Evolutionary conservation across 2,113 vertebrate species (phyloP).

Genomic region (Tragulus kanchil): DNA sequence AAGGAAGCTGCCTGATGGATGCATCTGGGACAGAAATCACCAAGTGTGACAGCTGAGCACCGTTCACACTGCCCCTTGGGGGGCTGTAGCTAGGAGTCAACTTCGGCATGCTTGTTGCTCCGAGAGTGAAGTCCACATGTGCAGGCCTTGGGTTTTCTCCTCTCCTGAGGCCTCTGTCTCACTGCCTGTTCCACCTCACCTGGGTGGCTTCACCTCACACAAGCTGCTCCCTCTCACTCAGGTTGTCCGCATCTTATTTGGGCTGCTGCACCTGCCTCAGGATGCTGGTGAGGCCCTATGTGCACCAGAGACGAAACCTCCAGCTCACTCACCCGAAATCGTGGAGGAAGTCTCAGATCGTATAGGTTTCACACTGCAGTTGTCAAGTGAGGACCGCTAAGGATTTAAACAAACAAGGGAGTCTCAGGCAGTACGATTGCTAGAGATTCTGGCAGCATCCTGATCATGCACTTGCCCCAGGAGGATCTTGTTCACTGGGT

Average conservation of each 20-base stretch:
- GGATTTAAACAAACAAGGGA: neutral
- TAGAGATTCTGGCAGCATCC: neutral
- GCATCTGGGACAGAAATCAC: neutral
- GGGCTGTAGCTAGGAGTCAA: neutral
- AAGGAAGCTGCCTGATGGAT: neutral
- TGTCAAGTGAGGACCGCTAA: neutral
- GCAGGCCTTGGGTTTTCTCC: neutral
- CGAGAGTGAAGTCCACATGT: neutral
- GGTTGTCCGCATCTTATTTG: neutral
- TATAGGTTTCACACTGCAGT: neutral
- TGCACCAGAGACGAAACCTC: neutral
- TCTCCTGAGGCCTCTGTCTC: neutral
- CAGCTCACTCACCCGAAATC: neutral
- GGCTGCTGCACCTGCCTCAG: neutral
- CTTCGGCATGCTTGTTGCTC: neutral
- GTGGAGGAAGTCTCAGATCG: neutral
- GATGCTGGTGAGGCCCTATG: neutral
- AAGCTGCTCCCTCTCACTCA: neutral
- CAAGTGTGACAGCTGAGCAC: neutral
- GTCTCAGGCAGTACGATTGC: neutral
- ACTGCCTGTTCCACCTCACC: neutral
- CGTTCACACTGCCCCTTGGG: too few species aligned
- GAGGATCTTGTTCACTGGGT: neutral
- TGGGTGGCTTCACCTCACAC: neutral
- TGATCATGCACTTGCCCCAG: neutral